phyloP scores from a whole-genome alignment of 2,113 vertebrate species.

The Pantherophis guttatus region DNA sequence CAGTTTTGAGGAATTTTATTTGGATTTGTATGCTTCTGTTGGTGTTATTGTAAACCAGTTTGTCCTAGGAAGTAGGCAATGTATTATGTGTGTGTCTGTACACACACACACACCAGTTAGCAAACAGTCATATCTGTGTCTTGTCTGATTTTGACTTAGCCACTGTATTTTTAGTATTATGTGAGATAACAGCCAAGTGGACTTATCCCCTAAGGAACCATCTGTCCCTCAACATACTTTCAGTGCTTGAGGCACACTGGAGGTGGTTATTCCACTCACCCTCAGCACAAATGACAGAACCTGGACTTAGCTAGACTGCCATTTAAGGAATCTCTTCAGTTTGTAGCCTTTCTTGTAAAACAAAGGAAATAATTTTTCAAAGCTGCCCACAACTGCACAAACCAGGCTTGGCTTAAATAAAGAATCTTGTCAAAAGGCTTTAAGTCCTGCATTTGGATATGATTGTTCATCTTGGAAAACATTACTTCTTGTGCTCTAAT shows the following conservation, averaged over 20 bases:
- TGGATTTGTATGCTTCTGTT: neutral
- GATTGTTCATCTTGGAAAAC: slow-evolving; percentile 16
- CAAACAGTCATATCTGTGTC: neutral
- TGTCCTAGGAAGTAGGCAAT: neutral
- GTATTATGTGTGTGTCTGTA: neutral
- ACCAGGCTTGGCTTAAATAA: neutral
- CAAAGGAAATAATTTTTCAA: neutral
- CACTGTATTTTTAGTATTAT: neutral
- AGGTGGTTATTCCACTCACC: neutral
- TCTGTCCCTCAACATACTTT: neutral
- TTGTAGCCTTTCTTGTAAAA: neutral
- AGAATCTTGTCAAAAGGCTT: slow-evolving; percentile 21
- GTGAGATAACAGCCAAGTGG: neutral
- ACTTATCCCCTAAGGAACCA: neutral
- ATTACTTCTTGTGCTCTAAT: slow-evolving; percentile 15
- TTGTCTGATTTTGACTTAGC: neutral
- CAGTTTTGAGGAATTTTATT: neutral
- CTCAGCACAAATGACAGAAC: neutral
- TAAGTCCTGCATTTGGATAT: slow-evolving; percentile 22
- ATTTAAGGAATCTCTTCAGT: neutral
- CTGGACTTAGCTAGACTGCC: neutral
- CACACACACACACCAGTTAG: neutral
- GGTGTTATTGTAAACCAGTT: neutral
- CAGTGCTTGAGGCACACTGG: neutral
- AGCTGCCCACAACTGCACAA: neutral